A percentile compares a stretch with the other conserved stretches of the same genome.
Conservation (phyloP, 92 coral and sea anemone genomes). For the Plumapathes pennacea region DNA sequence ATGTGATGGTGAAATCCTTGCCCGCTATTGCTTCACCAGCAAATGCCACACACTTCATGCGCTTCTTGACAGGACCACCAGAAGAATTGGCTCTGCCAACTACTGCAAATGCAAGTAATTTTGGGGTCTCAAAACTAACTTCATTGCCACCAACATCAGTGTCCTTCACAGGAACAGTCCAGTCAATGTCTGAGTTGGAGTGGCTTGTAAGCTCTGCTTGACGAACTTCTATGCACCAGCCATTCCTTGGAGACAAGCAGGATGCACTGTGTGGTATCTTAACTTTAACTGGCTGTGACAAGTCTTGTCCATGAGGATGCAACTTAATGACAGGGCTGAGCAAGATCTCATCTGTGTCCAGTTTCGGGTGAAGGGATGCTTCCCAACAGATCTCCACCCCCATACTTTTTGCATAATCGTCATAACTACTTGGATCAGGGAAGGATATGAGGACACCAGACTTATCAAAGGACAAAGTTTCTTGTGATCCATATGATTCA, state of each 20-base stretch:
- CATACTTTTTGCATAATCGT: slow-evolving; percentile 8
- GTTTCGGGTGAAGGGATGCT: neutral
- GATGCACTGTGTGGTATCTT: slow-evolving; percentile 67
- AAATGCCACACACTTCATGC: slow-evolving; percentile 69
- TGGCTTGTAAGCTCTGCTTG: slow-evolving; percentile 18
- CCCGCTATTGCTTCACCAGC: slow-evolving; percentile 43
- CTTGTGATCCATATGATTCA: slow-evolving; percentile 14
- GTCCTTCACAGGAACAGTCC: slow-evolving; percentile 11
- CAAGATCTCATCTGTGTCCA: slow-evolving; percentile 42
- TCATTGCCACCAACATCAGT: slow-evolving; percentile 12
- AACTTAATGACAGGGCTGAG: slow-evolving; percentile 67
- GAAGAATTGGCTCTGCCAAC: slow-evolving; percentile 30
- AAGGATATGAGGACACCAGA: slow-evolving; percentile 36
- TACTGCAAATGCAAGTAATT: slow-evolving; percentile 39
- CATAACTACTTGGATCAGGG: slow-evolving; percentile 17
- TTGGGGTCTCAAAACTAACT: slow-evolving; percentile 25
- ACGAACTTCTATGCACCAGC: slow-evolving; percentile 35
- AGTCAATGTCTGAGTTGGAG: neutral
- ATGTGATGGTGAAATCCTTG: slow-evolving; percentile 22
- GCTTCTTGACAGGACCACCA: slow-evolving; percentile 45
- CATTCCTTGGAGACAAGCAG: slow-evolving; percentile 1
- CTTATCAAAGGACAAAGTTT: slow-evolving; percentile 31
- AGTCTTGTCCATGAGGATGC: slow-evolving; percentile 18
- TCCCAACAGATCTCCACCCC: slow-evolving; percentile 43
- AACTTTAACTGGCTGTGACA: slow-evolving; percentile 4